Base-by-base conservation (phyloP, 2,113 vertebrate genomes). In the Engraulis encrasicolus region DNA sequence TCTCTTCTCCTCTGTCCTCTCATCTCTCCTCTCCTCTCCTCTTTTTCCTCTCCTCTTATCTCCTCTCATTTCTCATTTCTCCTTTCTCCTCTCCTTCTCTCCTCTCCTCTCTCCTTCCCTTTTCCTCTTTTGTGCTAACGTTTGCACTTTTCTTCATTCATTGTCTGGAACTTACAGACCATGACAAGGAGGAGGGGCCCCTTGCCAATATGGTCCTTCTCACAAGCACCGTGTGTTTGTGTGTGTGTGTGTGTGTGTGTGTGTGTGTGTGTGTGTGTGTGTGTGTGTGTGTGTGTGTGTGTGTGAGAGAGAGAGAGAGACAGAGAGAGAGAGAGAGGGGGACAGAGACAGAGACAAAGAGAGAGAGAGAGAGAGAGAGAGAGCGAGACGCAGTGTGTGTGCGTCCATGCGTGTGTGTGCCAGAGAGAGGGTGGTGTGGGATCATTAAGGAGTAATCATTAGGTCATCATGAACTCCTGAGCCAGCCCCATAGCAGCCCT, bases 391-490 rank as follows among this genome's bases (percentile, higher is more conserved):
- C 4, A 45, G 40, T 45, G 40, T 5, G 40, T 45, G 40, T 45
- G 40, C 9, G 40, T n/a, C 36, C 45, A n/a, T 71, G 37, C 11
- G 20, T 45, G 18, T 23, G 80, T 40, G 19, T 40, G 14, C 20
- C 17, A 45, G 37, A 79, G 1, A 48, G 38, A 79, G 15, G 4
- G 27, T 45, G 40, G 40, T 45, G 9, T 45, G 40, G 23, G 50
- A 85, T 85, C 80, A 7, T 81, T 82, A 77, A 92, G 91, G 86
- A 84, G 40, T 82, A 84, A 81, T 92, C 90, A 89, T 94, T 93
- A 92, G 88, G 79, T 86, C 89, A 88, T 93, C 90, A 91, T 90
- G 89, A 88, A 78, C 27, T 23, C 11, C 9, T 27, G 20, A 66
- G 58, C 58, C 58, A 66, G 15, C 58, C 12, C 4, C 12, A 31